Conservation (phyloP, 2,797 vertebrate genomes). For the Coranthus polyacanthus region DNA sequence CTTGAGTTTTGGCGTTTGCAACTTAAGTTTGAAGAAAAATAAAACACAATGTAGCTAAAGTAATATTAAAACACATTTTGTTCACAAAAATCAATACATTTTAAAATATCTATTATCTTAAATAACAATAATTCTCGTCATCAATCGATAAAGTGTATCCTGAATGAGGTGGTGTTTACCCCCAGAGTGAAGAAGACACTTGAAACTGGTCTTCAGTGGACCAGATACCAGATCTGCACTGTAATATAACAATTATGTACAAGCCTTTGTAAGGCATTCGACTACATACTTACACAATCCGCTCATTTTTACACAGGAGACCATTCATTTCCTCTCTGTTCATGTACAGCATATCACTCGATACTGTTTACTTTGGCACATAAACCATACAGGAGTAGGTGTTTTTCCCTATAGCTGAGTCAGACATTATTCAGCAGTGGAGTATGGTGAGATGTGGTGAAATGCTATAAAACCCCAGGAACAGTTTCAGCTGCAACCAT, state of each 20-base stretch:
- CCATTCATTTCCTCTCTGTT: slow-evolving; percentile 45
- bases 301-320: slow-evolving; percentile 59
- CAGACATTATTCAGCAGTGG: slow-evolving; percentile 36
- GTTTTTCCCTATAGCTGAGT: slow-evolving; percentile 49
- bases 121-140: slow-evolving; percentile 73
- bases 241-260: slow-evolving; percentile 77
- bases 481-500: slow-evolving; percentile 33
- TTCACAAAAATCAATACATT: slow-evolving; percentile 70
- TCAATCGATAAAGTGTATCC: slow-evolving; percentile 68
- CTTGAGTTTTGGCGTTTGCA: slow-evolving; percentile 69
- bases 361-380: slow-evolving; percentile 78
- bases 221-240: slow-evolving; percentile 79
- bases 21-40: slow-evolving; percentile 56
- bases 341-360: slow-evolving; percentile 50
- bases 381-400: slow-evolving; percentile 48
- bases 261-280: slow-evolving; percentile 67
- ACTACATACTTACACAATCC: slow-evolving; percentile 65
- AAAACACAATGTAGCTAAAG: slow-evolving; percentile 56
- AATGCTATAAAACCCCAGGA: slow-evolving; percentile 37
- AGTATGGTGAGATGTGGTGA: slow-evolving; percentile 32
- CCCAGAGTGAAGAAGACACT: slow-evolving; percentile 78
- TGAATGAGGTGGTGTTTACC: slow-evolving; percentile 68
- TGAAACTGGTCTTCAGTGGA: slow-evolving; percentile 72
- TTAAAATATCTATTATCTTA: slow-evolving; percentile 72
- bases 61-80: slow-evolving; percentile 74